Base-by-base conservation (phyloP, 2,113 vertebrate species). In the Prunella himalayana region DNA sequence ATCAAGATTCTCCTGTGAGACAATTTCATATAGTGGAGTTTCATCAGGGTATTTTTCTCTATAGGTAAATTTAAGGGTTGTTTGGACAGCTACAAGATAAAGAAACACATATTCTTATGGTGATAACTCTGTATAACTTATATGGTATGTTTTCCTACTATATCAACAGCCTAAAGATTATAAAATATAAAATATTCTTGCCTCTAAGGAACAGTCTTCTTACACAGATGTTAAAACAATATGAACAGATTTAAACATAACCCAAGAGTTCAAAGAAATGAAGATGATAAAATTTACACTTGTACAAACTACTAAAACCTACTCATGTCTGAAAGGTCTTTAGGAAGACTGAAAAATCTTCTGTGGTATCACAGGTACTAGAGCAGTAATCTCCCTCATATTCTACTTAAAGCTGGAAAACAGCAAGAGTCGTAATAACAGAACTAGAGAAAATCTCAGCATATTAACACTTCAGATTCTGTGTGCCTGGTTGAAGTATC, bases 31-130 rank as follows among this genome's bases (percentile, higher is more conserved):
- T 49, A 99, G 97, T 2, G 99, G 99, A 61, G 98, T 96, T 97
- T 99, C 99, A 84, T 99, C 99, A 16, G 99, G 99, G 65, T 99
- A 99, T 51, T 98, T 99, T 93, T 99, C 98, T 96, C 99, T 98
- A 70, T 99, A 99, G 13, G 99, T 99, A 97, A 99, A 99, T 97
- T 99, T 99, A 73, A 99, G 96, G 5, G 98, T 99, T 44, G 99
- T 97, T 96, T 99, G 98, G 53, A 99, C 98, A 91, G 97, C 99
- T 99, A 95, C 42, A 75, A 97, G n/a, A 98, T 13, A 94, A 97
- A 92, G 71, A 78, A 25, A 10, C 15, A 91, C 15, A 70, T 49
- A 64, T 92, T 57, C 44, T 87, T 95, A 73, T 41, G 24, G 23
- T 78, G 65, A 41, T 30, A 89, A 57, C 17, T 71, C 72, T 41